phyloP scores from a whole-genome alignment of 2,113 vertebrate genomes.

The Xenopus borealis region DNA sequence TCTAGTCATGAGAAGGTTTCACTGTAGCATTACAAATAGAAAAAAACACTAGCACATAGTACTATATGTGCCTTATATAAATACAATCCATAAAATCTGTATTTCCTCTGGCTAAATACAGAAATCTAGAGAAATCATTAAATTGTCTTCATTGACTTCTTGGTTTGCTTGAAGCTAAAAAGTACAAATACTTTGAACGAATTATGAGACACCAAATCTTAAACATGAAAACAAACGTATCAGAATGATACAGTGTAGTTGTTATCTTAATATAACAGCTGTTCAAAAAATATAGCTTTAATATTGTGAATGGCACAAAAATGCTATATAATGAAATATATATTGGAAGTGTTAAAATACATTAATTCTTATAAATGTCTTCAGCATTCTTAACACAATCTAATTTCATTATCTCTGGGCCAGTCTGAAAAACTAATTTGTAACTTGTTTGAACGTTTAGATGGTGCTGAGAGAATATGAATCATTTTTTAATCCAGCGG shows the following conservation, averaged over 20 bases:
- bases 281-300: slow-evolving; percentile 1
- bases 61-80: too few relatives aligned
- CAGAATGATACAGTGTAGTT: background rate
- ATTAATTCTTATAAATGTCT: slow-evolving; percentile 1
- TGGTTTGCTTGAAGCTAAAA: slow-evolving; percentile 3
- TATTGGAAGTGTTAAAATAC: background rate
- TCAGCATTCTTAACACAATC: background rate
- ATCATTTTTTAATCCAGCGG: too few relatives aligned
- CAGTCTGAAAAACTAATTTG: background rate
- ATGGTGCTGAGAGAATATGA: too few relatives aligned
- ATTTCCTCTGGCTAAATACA: background rate
- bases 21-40: too few relatives aligned
- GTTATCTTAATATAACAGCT: slow-evolving; percentile 19
- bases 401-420: background rate
- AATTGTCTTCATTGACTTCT: slow-evolving; percentile 4
- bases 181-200: slow-evolving; percentile 6
- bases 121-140: background rate
- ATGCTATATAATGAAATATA: background rate
- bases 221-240: slow-evolving; percentile 11
- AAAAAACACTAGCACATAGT: too few relatives aligned
- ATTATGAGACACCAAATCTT: slow-evolving; percentile 5
- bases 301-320: slow-evolving; percentile 9
- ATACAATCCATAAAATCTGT: too few relatives aligned
- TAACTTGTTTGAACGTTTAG: background rate
- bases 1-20: too few relatives aligned